phyloP scores from a whole-genome alignment of 2,888 invertebrate genomes.

The Parapristionchus giblindavisi region DNA sequence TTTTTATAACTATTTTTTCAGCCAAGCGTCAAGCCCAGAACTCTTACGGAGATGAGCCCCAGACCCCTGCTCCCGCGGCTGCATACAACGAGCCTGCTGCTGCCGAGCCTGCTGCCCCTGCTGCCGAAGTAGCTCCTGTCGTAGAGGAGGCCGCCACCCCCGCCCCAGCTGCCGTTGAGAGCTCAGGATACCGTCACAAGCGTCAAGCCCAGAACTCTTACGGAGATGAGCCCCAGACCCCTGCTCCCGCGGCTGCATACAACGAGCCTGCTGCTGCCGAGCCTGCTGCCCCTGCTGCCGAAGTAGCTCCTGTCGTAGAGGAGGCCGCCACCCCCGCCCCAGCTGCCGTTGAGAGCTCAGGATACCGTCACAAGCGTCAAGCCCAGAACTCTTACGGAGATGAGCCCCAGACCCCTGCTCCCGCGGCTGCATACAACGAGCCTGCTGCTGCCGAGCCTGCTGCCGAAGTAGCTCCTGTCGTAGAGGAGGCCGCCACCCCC shows the following conservation, averaged over 20 bases:
- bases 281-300: conserved; percentile 11
- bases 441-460: conserved; percentile 6
- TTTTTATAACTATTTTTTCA: neutral
- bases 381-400: conserved; percentile 55
- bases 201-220: conserved; percentile 21
- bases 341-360: conserved; percentile 28
- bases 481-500: neutral
- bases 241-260: neutral
- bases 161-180: conserved; percentile 4
- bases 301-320: neutral
- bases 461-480: neutral
- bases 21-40: conserved; percentile 35
- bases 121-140: conserved; percentile 10
- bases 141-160: conserved; percentile 9
- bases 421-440: conserved; percentile 7
- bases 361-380: conserved; percentile 39
- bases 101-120: neutral
- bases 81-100: neutral
- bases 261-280: neutral
- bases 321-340: neutral
- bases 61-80: conserved; percentile 40
- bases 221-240: conserved; percentile 26
- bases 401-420: conserved; percentile 46
- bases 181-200: neutral
- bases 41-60: conserved; percentile 51